Evolutionary conservation across 2,888 invertebrate genomes (phyloP), one percentile per base, ranked within the genome.

Genomic region (Cinara cedri): DNA sequence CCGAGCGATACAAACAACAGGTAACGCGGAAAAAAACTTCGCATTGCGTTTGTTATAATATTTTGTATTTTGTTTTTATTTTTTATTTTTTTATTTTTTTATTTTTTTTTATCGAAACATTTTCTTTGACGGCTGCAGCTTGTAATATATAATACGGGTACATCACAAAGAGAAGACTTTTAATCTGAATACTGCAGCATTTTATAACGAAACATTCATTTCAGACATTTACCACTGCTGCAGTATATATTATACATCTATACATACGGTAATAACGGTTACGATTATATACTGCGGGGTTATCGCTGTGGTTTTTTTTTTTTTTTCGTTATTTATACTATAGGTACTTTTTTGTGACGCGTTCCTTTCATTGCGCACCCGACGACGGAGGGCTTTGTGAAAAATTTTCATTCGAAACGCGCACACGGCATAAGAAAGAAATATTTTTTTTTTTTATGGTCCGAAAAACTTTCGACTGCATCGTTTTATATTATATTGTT

Each of bases 41-140:
- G 44, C 24, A 19, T 24, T 21, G 24, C 1, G 3, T 24, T 46
- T 21, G 44, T n/a, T n/a, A n/a, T n/a, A n/a, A n/a, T 65, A 14
- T 8, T 19, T 16, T n/a, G n/a, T n/a, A n/a, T n/a, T n/a, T n/a
- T n/a, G n/a, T n/a, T n/a, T n/a, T n/a, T n/a, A n/a, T n/a, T n/a
- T n/a, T n/a, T n/a, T n/a, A n/a, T n/a, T 24, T 49, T 66, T 4
- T 14, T 6, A 19, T 49, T 19, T 10, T 21, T 9, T 8, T 21
- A 19, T 55, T 55, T 46, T 24, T 49, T 24, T 16, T 21, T 24
- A 46, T 66, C 46, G 66, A 49, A 66, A 66, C 16, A 19, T 46
- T 66, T 66, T 66, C 46, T 66, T 66, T 66, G 66, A 42, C 66
- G 16, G 16, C 46, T 46, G 66, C n/a, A n/a, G n/a, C n/a, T n/a